Evolutionary conservation across 2,888 invertebrate genomes (phyloP), one percentile per base, ranked within the genome.

Genomic region (Sminthurinus aureus): DNA sequence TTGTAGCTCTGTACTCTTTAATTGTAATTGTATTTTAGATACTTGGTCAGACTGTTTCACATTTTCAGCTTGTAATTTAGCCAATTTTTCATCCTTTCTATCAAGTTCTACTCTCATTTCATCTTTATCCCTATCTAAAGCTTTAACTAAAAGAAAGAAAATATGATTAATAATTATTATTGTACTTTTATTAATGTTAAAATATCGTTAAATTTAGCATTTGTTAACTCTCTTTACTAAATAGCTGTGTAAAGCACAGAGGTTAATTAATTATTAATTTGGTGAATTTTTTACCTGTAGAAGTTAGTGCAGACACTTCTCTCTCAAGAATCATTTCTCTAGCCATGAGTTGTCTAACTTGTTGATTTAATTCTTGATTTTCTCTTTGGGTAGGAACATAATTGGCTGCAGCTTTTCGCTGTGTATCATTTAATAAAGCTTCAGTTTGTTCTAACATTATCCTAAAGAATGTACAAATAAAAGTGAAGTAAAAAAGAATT

Each of bases 81-180:
- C 85, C 20, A 87, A 64, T 67, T 84, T 84, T 79, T 87, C 87
- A 52, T 88, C 87, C 71, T 88, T 88, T 18, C 84, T 79, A 52
- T 87, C 87, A 15, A 87, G 58, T 26, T 88, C 88, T 1, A 84
- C 83, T 22, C 87, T 83, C 85, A 86, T 86, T 79, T 86, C 86
- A 81, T 87, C 87, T 24, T 87, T 87, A 38, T 88, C 88, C 24
- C 86, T 81, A 74, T 88, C 88, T 15, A 88, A 77, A 66, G 80
- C 85, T 71, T 84, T 84, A 20, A 87, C 77, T 38, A 38, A 38
- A 38, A 38, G 38, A 38, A 38, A 38, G 38, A 38, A 38, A 38
- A 38, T 38, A 38, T 38, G 1, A 38, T 38, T 38, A 38, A 38
- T 38, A 38, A 38, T 38, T 38, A n/a, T n/a, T n/a, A n/a, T n/a